Evolutionary conservation across 1,140 invertebrate genomes (phyloP), one percentile per base, ranked within the genome.

Genomic region (Drosophila micromelanica): DNA sequence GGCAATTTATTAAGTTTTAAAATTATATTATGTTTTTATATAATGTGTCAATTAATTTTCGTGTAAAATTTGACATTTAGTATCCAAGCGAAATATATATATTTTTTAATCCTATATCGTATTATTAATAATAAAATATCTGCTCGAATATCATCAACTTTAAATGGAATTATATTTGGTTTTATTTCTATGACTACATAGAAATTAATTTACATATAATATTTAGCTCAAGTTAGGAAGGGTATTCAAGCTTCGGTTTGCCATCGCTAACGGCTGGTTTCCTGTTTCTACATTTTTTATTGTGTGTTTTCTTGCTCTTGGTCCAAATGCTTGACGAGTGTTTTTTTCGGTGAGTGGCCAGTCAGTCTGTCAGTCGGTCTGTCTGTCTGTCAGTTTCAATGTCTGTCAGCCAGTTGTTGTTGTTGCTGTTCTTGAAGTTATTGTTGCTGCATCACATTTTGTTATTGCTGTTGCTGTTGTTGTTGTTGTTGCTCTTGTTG

Each of bases 241-340:
- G 3, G 63, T 57, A 57, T 57, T 35, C 17, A 45, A 17, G 15
- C 3, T 9, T 11, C 49, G 30, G n/a, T 13, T 51, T 15, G 7
- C 7, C 48, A 13, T 15, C 1, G 0, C 3, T 3, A 35, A 9
- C 6, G 11, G 30, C 5, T 52, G 35, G 30, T 17, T 52, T 52
- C 30, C 49, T 52, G 49, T 7, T 35, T 35, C 35, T 52, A 13
- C 15, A 52, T 52, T 52, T 49, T 40, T 63, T 27, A 32, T 52
- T 30, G 43, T 13, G 23, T n/a, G 20, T n/a, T 32, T 49, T 27
- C 35, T 32, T 43, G 46, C 23, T 52, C 61, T 52, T 54, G 40
- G 23, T 52, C 46, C 38, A 69, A 69, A 69, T 61, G 48, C 60
- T 43, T 65, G 61, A 56, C 51, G 60, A 71, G 35, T 71, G 37